Percentiles rank a stretch among this genome's conserved stretches.
Conservation (phyloP, 2,888 invertebrate species). For the Cheilosia vulpina region DNA sequence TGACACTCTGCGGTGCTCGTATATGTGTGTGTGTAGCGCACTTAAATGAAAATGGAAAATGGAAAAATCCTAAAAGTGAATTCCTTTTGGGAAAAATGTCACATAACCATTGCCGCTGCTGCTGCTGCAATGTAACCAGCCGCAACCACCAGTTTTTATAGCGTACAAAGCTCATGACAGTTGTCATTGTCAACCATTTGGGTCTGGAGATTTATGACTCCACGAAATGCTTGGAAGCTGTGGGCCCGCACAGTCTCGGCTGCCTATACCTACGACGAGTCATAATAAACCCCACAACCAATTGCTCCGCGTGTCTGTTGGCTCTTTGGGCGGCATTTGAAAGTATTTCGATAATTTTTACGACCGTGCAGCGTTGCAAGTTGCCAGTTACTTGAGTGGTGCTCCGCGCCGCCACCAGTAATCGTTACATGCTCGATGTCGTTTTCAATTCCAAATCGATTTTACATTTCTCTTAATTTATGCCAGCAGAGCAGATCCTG, state of each 20-base stretch:
- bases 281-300: slow-evolving; percentile 66
- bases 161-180: slow-evolving; percentile 71
- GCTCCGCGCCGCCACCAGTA: slow-evolving; percentile 30
- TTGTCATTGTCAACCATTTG: slow-evolving; percentile 74
- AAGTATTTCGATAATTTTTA: slow-evolving; percentile 74
- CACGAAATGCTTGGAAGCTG: slow-evolving; percentile 56
- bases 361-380: slow-evolving; percentile 41
- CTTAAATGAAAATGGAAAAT: slow-evolving; percentile 44
- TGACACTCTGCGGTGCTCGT: slow-evolving; percentile 24
- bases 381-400: slow-evolving; percentile 17
- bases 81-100: slow-evolving; percentile 66
- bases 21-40: background rate
- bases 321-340: slow-evolving; percentile 72
- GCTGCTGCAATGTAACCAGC: slow-evolving; percentile 30
- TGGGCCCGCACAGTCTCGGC: slow-evolving; percentile 36
- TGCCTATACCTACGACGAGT: slow-evolving; percentile 54
- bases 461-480: slow-evolving; percentile 73
- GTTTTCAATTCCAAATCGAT: slow-evolving; percentile 71
- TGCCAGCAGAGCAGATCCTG: slow-evolving; percentile 51
- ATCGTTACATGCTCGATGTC: slow-evolving; percentile 65
- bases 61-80: slow-evolving; percentile 67
- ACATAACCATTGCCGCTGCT: slow-evolving; percentile 51
- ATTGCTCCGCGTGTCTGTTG: slow-evolving; percentile 64
- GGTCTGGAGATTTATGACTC: slow-evolving; percentile 69
- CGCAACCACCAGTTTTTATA: slow-evolving; percentile 39